These are phyloP conservation scores for Cerceris rybyensis DNA, from an alignment of 2,888 invertebrate species.

Conservation along the genomic window DNA sequence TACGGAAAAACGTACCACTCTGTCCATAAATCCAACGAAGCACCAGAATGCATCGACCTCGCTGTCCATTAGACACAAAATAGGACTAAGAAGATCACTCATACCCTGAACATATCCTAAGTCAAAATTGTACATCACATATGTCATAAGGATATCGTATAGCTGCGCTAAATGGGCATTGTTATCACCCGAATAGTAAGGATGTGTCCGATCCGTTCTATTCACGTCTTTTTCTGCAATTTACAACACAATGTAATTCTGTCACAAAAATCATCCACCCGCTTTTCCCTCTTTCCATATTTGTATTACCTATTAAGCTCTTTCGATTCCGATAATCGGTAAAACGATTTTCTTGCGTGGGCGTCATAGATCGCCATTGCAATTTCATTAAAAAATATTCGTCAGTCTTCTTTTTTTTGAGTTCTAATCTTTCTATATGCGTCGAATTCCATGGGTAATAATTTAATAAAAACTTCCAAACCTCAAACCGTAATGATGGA, in stretches of 20 bases:
- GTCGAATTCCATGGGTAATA: constrained; percentile 94
- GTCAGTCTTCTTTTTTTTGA: constrained; percentile 88
- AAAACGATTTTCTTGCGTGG: constrained; percentile 94
- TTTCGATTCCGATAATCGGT: constrained; percentile 94
- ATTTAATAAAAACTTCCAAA: constrained; percentile 97
- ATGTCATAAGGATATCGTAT: constrained; percentile 97
- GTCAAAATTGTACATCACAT: constrained; percentile 99
- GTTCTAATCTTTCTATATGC: constrained; percentile 86
- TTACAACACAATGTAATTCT: neutral
- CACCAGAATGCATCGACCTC: constrained; percentile 99
- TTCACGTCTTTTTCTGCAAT: constrained; percentile 95
- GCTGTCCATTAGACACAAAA: constrained; percentile 93
- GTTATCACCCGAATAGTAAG: constrained; percentile 96
- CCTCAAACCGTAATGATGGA: constrained; percentile 89
- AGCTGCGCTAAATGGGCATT: constrained; percentile 93
- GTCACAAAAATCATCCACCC: neutral
- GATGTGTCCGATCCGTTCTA: constrained; percentile 95
- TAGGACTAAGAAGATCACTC: constrained; percentile 97
- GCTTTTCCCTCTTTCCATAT: neutral
- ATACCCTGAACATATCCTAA: constrained; percentile 98
- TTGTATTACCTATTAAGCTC: constrained; percentile 89
- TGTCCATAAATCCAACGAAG: constrained; percentile 98
- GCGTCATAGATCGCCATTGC: constrained; percentile 96
- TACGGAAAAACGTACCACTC: constrained; percentile 87
- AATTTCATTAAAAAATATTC: constrained; percentile 98